phyloP scores from a whole-genome alignment of 2,888 invertebrate species.

The Drosophila meridionalis region DNA sequence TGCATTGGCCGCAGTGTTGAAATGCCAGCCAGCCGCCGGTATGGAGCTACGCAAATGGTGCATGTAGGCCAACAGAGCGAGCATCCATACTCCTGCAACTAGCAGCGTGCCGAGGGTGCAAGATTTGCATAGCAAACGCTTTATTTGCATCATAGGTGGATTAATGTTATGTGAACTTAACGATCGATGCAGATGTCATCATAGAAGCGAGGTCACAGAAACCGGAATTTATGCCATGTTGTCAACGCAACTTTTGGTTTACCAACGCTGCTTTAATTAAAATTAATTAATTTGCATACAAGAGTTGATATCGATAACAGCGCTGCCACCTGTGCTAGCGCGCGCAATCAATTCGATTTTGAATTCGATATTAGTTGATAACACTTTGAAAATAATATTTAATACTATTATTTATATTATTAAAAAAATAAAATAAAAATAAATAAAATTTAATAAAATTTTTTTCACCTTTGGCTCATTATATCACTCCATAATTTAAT shows the following conservation, averaged over 20 bases:
- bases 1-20: slow-evolving; percentile 25
- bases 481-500: not conserved
- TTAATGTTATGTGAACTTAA: slow-evolving; percentile 7
- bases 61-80: slow-evolving; percentile 66
- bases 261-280: slow-evolving; percentile 42
- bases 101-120: slow-evolving; percentile 65
- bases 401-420: not conserved
- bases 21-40: slow-evolving; percentile 67
- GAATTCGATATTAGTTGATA: not conserved
- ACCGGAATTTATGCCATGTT: slow-evolving; percentile 55
- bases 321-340: slow-evolving; percentile 1
- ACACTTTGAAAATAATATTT: not conserved
- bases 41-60: slow-evolving; percentile 66
- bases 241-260: slow-evolving; percentile 37
- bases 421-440: not conserved
- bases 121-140: slow-evolving; percentile 74
- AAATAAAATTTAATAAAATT: not conserved
- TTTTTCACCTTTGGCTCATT: not conserved
- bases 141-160: slow-evolving; percentile 73
- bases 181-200: slow-evolving; percentile 34
- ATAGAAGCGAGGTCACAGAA: slow-evolving; percentile 46
- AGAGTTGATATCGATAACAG: slow-evolving; percentile 26
- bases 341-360: not conserved
- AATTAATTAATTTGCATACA: slow-evolving; percentile 62
- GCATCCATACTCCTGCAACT: slow-evolving; percentile 61